These are phyloP conservation scores for Corythornis madagascariensis DNA, from an alignment of 2,113 vertebrate species.

Conservation along the genomic window DNA sequence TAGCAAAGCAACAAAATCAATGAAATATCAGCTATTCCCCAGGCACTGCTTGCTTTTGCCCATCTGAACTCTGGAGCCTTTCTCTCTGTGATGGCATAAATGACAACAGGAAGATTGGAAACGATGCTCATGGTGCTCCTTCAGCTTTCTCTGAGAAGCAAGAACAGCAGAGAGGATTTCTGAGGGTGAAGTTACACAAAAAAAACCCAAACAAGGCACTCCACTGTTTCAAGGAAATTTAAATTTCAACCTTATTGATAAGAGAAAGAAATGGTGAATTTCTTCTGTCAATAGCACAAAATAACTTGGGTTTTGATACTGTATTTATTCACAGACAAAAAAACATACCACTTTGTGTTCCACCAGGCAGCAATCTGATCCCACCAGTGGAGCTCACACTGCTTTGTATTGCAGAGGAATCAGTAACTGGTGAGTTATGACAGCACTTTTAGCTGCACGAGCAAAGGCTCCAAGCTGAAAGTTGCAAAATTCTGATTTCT, in stretches of 20 bases:
- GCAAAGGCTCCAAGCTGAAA: neutral
- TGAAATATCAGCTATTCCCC: conserved; percentile 50
- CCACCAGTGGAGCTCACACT: neutral
- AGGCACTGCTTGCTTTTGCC: neutral
- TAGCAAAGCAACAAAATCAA: conserved; percentile 54
- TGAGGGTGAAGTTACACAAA: neutral
- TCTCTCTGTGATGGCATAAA: neutral
- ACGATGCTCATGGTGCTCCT: neutral
- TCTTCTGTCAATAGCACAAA: neutral
- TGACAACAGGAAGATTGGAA: conserved; percentile 8
- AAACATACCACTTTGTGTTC: neutral
- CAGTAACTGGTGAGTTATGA: neutral
- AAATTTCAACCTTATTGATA: neutral
- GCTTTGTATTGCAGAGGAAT: neutral
- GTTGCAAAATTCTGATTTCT: neutral
- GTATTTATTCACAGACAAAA: neutral
- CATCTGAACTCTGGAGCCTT: conserved; percentile 1
- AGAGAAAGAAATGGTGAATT: neutral
- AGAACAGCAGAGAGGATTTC: neutral
- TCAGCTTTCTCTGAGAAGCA: neutral
- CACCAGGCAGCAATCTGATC: neutral
- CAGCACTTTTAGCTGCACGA: neutral
- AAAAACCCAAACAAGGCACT: neutral
- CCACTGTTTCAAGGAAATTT: neutral
- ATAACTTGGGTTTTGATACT: neutral